Evolutionary conservation across 2,113 vertebrate species (phyloP).

Genomic region (Platycercus adscitus): DNA sequence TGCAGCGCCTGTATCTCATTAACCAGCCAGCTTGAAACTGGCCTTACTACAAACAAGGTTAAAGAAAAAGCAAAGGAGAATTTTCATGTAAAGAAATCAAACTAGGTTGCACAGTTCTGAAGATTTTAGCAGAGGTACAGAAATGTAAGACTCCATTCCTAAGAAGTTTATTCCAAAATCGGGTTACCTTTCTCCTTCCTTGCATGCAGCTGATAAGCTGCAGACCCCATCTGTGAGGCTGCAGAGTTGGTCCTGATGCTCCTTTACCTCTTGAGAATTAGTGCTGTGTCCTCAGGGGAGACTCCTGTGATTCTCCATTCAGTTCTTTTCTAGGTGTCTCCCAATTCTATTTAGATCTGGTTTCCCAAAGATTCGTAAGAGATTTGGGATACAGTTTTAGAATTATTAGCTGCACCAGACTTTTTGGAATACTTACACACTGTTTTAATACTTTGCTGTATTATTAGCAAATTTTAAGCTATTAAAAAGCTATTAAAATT

Average conservation of each 20-base stretch:
- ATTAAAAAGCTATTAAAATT: conserved; percentile 4
- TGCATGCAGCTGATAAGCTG: not conserved
- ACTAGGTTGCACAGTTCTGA: not conserved
- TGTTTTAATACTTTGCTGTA: not conserved
- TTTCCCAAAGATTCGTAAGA: not conserved
- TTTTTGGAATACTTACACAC: not conserved
- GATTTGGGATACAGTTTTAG: not conserved
- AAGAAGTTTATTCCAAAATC: not conserved
- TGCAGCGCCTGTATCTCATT: not conserved
- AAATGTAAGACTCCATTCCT: not conserved
- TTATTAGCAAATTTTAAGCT: conserved; percentile 7
- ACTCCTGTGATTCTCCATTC: not conserved
- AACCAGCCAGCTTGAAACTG: not conserved
- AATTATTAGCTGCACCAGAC: not conserved
- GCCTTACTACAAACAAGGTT: not conserved
- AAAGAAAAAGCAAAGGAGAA: not conserved
- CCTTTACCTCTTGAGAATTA: not conserved
- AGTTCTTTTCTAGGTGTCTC: not conserved
- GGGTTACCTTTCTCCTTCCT: not conserved
- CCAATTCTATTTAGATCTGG: not conserved
- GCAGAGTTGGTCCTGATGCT: not conserved
- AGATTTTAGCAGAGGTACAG: not conserved
- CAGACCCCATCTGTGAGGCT: not conserved
- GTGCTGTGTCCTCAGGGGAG: not conserved
- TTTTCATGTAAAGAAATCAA: not conserved